phyloP scores from a whole-genome alignment of 2,888 invertebrate species.

The Oxystoma pomonae region DNA sequence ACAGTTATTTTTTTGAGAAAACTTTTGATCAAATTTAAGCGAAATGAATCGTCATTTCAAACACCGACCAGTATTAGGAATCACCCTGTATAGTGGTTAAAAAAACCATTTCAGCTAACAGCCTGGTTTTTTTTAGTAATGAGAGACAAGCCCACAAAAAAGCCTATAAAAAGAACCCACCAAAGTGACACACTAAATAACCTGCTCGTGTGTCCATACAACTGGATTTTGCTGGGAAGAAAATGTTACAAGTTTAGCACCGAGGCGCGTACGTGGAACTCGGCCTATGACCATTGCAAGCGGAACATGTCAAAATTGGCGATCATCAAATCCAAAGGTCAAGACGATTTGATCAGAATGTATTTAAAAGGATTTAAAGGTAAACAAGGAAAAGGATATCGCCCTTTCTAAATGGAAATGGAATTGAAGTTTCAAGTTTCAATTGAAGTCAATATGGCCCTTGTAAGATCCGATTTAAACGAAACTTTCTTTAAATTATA shows the following conservation, averaged over 20 bases:
- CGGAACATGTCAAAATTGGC: conserved; percentile 35
- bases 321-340: conserved; percentile 31
- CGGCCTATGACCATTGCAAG: conserved; percentile 37
- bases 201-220: conserved; percentile 31
- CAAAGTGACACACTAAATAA: background rate
- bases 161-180: background rate
- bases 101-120: too few species aligned
- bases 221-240: conserved; percentile 36
- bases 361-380: conserved; percentile 37
- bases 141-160: background rate
- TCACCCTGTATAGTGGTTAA: too few species aligned
- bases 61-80: too few species aligned
- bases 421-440: conserved; percentile 15
- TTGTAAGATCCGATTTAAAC: too few species aligned
- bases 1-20: too few species aligned
- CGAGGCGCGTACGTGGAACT: conserved; percentile 33
- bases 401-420: background rate
- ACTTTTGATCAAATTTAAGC: too few species aligned
- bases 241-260: conserved; percentile 40
- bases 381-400: conserved; percentile 13
- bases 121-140: background rate
- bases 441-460: too few species aligned
- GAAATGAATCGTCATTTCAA: too few species aligned
- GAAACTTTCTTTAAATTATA: too few species aligned
- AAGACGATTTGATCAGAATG: conserved; percentile 34